These are phyloP conservation scores for Stegodyphus dumicola DNA, from an alignment of 1,140 invertebrate genomes.

Conservation along the genomic window DNA sequence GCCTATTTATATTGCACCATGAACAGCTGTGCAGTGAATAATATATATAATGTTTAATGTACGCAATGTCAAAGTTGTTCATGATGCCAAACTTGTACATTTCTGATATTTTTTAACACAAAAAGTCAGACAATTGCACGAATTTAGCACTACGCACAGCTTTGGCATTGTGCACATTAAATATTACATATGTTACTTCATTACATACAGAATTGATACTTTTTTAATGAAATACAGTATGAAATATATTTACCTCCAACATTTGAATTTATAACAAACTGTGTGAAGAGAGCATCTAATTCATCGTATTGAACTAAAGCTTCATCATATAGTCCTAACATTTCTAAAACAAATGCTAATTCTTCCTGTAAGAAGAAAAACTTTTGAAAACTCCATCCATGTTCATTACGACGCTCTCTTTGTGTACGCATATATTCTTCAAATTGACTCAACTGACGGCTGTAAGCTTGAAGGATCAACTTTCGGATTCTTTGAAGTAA, in stretches of 20 bases:
- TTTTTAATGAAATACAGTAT: too few relatives aligned
- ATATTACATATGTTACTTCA: too few relatives aligned
- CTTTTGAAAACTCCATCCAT: slow-evolving; percentile 92
- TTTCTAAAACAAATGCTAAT: slow-evolving; percentile 93
- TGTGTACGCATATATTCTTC: slow-evolving; percentile 91
- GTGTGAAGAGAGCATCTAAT: slow-evolving; percentile 94
- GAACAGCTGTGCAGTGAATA: too few relatives aligned
- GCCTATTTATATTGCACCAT: too few relatives aligned
- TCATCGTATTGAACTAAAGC: slow-evolving; percentile 97
- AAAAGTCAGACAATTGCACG: too few relatives aligned
- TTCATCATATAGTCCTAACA: slow-evolving; percentile 92
- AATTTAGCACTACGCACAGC: too few relatives aligned
- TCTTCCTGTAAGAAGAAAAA: slow-evolving; percentile 96
- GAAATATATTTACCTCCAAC: slow-evolving; percentile 75
- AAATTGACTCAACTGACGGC: slow-evolving; percentile 78
- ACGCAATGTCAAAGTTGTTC: too few relatives aligned
- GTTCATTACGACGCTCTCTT: slow-evolving; percentile 88
- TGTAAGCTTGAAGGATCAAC: slow-evolving; percentile 88
- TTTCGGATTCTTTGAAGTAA: slow-evolving; percentile 84
- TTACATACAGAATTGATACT: too few relatives aligned
- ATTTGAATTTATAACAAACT: slow-evolving; percentile 93
- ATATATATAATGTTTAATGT: too few relatives aligned
- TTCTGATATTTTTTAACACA: too few relatives aligned
- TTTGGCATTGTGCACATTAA: too few relatives aligned
- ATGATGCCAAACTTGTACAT: too few relatives aligned